phyloP scores from a whole-genome alignment of 2,888 invertebrate genomes.

The Tipula vernalis region DNA sequence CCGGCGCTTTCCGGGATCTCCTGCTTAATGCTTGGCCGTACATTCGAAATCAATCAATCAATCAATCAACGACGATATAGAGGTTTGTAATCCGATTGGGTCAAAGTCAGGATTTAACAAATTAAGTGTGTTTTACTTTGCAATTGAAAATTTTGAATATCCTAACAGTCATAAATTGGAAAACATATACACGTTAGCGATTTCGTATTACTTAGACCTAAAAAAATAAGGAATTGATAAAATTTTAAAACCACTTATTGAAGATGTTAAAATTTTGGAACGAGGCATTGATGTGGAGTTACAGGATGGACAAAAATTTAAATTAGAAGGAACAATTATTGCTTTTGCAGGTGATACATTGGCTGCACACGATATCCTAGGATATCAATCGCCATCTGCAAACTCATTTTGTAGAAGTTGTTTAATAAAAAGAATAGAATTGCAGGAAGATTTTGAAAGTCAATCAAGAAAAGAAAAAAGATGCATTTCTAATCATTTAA shows the following conservation, averaged over 20 bases:
- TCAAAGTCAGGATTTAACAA: not conserved
- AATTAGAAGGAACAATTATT: not conserved
- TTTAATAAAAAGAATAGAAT: not conserved
- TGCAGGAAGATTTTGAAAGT: not conserved
- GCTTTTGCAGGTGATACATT: not conserved
- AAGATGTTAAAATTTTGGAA: not conserved
- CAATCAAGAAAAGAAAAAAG: not conserved
- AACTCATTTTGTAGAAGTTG: not conserved
- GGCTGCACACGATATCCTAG: not conserved
- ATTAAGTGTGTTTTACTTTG: not conserved
- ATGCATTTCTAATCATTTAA: not conserved
- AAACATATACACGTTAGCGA: not conserved
- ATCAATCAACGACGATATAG: too few species aligned
- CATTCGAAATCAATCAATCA: too few species aligned
- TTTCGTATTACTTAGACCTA: not conserved
- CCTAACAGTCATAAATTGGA: not conserved
- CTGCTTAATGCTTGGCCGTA: too few species aligned
- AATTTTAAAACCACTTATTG: not conserved
- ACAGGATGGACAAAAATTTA: not conserved
- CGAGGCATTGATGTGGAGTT: not conserved
- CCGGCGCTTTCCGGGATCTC: too few species aligned
- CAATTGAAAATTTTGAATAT: not conserved
- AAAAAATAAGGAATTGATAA: not conserved
- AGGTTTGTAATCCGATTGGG: not conserved
- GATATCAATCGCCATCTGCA: not conserved